A percentile compares a stretch with the other conserved stretches of the same genome.
These are phyloP conservation scores for Lepidocyrtinus sp. DNA, from an alignment of 2,888 invertebrate genomes.

Conservation along the genomic window DNA sequence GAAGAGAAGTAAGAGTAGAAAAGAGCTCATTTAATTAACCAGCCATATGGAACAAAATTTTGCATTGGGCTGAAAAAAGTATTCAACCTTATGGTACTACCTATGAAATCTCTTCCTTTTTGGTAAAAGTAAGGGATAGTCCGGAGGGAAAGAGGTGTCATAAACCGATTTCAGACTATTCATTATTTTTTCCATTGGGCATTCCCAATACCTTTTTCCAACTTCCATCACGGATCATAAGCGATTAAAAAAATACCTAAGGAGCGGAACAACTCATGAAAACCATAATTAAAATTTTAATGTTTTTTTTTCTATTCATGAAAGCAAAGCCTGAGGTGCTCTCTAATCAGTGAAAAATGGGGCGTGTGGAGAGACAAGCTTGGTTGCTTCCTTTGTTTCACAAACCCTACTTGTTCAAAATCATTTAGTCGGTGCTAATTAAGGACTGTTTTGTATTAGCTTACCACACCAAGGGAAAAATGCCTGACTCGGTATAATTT, in stretches of 20 bases:
- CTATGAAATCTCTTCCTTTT: neutral
- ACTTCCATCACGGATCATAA: neutral
- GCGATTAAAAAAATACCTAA: too few species aligned
- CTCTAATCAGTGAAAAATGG: neutral
- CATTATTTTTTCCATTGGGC: neutral
- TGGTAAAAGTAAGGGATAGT: neutral
- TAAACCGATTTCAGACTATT: conserved; percentile 6
- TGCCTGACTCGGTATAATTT: too few species aligned
- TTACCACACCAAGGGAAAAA: neutral
- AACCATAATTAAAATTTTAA: conserved; percentile 7
- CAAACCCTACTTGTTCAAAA: neutral
- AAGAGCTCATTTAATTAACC: conserved; percentile 26
- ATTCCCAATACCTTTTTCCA: conserved; percentile 5
- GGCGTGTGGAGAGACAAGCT: conserved; percentile 19
- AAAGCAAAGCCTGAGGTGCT: neutral
- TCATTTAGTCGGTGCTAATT: conserved; percentile 19
- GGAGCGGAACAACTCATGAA: too few species aligned
- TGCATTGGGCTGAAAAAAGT: neutral
- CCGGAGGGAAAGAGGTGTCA: conserved; percentile 16
- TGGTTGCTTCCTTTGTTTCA: conserved; percentile 35
- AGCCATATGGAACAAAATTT: conserved; percentile 27
- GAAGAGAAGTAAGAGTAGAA: too few species aligned
- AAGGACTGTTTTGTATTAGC: conserved; percentile 1
- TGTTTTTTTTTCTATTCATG: neutral
- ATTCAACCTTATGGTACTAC: neutral